Evolutionary conservation across 1,140 invertebrate genomes (phyloP).

Genomic region (Gonatopus flavifemur): DNA sequence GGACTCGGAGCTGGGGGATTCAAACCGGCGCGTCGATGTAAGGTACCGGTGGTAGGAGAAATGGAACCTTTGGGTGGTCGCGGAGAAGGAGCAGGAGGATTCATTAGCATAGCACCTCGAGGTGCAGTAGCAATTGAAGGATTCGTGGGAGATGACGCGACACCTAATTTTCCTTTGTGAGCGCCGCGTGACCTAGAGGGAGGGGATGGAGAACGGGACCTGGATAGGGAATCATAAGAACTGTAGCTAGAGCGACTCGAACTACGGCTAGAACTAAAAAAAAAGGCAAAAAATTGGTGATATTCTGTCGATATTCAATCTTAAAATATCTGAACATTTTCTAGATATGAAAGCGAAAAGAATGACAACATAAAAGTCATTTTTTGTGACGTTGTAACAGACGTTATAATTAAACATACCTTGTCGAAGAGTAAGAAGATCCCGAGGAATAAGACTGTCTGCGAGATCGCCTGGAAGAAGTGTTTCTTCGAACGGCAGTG

Average conservation of each 20-base stretch:
- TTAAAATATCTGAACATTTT: not conserved
- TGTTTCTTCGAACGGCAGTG: slow-evolving; percentile 56
- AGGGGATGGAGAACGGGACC: slow-evolving; percentile 60
- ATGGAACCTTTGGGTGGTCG: slow-evolving; percentile 50
- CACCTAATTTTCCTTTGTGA: slow-evolving; percentile 45
- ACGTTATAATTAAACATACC: slow-evolving; percentile 50
- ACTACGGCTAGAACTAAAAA: slow-evolving; percentile 59
- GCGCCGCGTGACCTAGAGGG: slow-evolving; percentile 48
- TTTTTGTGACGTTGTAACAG: not conserved
- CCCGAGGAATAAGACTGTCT: slow-evolving; percentile 73
- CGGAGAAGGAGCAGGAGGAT: slow-evolving; percentile 66
- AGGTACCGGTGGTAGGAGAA: slow-evolving; percentile 45
- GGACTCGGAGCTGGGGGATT: slow-evolving; percentile 54
- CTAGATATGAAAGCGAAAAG: not conserved
- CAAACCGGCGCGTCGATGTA: slow-evolving; percentile 52
- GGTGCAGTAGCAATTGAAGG: slow-evolving; percentile 26
- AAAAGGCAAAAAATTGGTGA: slow-evolving; percentile 25
- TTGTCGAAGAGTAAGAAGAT: slow-evolving; percentile 73
- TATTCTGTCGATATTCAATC: slow-evolving; percentile 6
- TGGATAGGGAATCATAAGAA: slow-evolving; percentile 61
- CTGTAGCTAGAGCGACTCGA: slow-evolving; percentile 59
- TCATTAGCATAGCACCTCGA: slow-evolving; percentile 66
- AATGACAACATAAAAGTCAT: not conserved
- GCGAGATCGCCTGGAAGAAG: slow-evolving; percentile 55
- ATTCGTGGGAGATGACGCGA: slow-evolving; percentile 36